Conservation (phyloP, 2,797 vertebrate genomes). For the Tinamus major region DNA sequence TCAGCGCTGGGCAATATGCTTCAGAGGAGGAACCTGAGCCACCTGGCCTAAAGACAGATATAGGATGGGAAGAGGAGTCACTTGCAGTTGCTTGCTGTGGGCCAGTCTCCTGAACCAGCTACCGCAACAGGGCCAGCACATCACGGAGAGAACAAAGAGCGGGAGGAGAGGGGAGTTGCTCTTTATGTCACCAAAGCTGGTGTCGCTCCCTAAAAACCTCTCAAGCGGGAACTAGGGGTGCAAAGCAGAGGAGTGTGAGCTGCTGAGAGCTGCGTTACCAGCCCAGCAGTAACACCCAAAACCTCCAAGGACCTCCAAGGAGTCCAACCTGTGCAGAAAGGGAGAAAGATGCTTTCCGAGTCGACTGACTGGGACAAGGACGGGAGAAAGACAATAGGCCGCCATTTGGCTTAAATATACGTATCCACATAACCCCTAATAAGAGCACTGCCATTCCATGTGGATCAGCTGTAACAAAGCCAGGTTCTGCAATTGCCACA, state of each 20-base stretch:
- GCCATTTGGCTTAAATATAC: background rate
- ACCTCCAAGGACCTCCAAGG: rapidly evolving
- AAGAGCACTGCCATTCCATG: background rate
- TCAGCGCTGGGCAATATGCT: background rate
- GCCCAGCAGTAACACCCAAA: background rate
- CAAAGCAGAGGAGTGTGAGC: background rate
- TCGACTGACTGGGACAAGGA: rapidly evolving
- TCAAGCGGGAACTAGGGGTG: background rate
- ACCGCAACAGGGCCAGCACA: rapidly evolving
- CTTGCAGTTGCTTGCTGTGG: rapidly evolving
- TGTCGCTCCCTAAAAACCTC: background rate
- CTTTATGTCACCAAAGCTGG: background rate
- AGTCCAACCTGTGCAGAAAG: background rate
- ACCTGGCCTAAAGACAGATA: rapidly evolving
- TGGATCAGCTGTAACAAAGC: constrained; percentile 9
- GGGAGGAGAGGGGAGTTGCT: background rate
- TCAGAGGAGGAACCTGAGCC: background rate
- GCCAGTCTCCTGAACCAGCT: background rate
- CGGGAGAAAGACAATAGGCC: background rate
- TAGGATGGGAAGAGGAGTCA: background rate
- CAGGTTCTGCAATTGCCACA: constrained; percentile 50
- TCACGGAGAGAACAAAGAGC: background rate
- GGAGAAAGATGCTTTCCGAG: background rate
- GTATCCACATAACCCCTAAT: background rate
- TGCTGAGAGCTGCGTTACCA: background rate